A percentile compares a stretch with the other conserved stretches of the same genome.
These are phyloP conservation scores for Cryptus armator DNA, from an alignment of 2,888 invertebrate species.

Conservation along the genomic window DNA sequence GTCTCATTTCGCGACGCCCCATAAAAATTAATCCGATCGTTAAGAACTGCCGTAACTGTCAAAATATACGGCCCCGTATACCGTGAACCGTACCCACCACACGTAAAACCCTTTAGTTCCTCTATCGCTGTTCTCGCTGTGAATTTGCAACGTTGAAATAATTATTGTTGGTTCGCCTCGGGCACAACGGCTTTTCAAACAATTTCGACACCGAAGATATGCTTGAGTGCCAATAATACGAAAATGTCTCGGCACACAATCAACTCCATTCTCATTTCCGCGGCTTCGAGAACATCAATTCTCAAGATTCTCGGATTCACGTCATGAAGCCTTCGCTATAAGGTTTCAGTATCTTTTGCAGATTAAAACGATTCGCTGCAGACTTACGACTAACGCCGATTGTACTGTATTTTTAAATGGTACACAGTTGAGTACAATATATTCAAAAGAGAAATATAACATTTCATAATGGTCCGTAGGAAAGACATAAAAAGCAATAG, in stretches of 20 bases:
- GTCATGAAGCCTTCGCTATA: not conserved
- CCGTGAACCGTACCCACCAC: slow-evolving; percentile 48
- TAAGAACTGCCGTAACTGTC: slow-evolving; percentile 78
- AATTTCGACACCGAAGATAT: slow-evolving; percentile 19
- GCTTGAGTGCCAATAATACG: slow-evolving; percentile 23
- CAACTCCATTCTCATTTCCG: not conserved
- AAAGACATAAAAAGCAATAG: slow-evolving; percentile 65
- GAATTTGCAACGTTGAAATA: slow-evolving; percentile 30
- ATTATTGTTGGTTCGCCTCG: slow-evolving; percentile 28
- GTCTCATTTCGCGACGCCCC: slow-evolving; percentile 77
- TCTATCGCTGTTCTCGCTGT: not conserved
- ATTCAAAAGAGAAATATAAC: slow-evolving; percentile 57
- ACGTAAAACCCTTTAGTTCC: slow-evolving; percentile 38
- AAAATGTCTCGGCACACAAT: not conserved
- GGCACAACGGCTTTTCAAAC: slow-evolving; percentile 42
- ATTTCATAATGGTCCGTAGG: slow-evolving; percentile 50
- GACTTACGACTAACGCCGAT: slow-evolving; percentile 9
- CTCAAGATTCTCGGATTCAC: slow-evolving; percentile 1
- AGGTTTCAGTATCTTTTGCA: not conserved
- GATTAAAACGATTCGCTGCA: slow-evolving; percentile 40
- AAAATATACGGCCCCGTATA: slow-evolving; percentile 78
- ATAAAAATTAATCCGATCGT: slow-evolving; percentile 83
- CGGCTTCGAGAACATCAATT: not conserved
- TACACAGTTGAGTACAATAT: slow-evolving; percentile 33
- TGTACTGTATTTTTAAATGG: slow-evolving; percentile 25